Base-by-base conservation (phyloP, 2,113 vertebrate genomes). In the Nothobranchius furzeri region DNA sequence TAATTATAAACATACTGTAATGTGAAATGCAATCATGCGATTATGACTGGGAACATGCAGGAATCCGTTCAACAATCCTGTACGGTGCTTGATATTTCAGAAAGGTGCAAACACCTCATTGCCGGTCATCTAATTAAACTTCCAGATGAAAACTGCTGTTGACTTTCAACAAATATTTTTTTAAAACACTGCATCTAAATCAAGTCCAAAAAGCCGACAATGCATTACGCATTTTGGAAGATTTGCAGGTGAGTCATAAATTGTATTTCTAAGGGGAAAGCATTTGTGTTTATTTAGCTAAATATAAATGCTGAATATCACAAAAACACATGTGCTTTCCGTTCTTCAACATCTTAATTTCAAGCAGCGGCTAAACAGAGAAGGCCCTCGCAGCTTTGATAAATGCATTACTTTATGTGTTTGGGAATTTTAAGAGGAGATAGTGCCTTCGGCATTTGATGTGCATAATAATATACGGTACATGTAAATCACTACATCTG, bases 1-100 rank as follows among this genome's bases (percentile, higher is more conserved):
- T 87, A 89, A 89, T 88, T 86, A 89, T 83, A 82, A 88, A 85
- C 73, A 83, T 85, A 20, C 20, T 20, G 20, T 20, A 89, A 88
- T 85, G 83, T 75, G 74, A 64, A 87, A 85, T 83, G 68, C 82
- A 83, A 82, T 68, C 81, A 78, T 63, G 77, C 69, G 68, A 70
- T 87, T 86, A 87, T 79, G 68, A 85, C 68, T 67, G 75, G 64
- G 67, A 70, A 87, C 84, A 83, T 72, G 36, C 68, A 79, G 77
- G 83, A 87, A 84, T 86, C 70, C 63, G 70, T 48, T 71, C 59
- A 76, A 78, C 81, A 88, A 79, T 88, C 79, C 81, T 76, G 81
- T 85, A 62, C 74, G 74, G 69, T 42, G 71, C 76, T 71, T 85
- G 79, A 68, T 83, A 83, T 81, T 85, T 76, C 66, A 78, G 73